Evolutionary conservation across 1,140 invertebrate genomes (phyloP).

Genomic region (Zophobas atratus): DNA sequence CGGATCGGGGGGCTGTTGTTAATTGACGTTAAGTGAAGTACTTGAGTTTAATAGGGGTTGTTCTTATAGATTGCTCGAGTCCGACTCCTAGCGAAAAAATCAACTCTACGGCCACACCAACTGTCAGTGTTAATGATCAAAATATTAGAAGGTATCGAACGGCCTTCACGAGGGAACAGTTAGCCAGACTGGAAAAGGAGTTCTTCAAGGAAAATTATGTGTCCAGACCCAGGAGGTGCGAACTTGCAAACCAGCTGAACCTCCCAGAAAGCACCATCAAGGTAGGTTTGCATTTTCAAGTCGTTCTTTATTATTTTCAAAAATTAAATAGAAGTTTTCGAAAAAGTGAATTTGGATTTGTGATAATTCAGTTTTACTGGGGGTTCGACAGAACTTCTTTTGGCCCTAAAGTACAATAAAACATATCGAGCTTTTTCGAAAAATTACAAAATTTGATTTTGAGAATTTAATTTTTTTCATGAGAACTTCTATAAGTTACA

Average conservation of each 20-base stretch:
- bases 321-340: too few relatives aligned
- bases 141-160: conserved; percentile 94
- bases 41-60: conserved; percentile 27
- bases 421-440: too few relatives aligned
- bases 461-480: too few relatives aligned
- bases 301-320: not conserved
- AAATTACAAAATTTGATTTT: too few relatives aligned
- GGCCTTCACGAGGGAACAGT: conserved; percentile 97
- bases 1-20: not conserved
- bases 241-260: conserved; percentile 93
- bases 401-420: too few relatives aligned
- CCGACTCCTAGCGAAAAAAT: conserved; percentile 64
- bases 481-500: too few relatives aligned
- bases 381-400: too few relatives aligned
- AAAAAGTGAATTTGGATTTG: too few relatives aligned
- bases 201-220: conserved; percentile 99
- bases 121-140: conserved; percentile 71
- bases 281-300: conserved; percentile 71
- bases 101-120: conserved; percentile 55
- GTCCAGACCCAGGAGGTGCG: conserved; percentile 92
- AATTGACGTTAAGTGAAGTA: conserved; percentile 21
- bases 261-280: conserved; percentile 99
- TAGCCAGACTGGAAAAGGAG: conserved; percentile 95
- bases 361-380: too few relatives aligned
- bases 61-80: conserved; percentile 68